Base-by-base conservation (phyloP, 2,797 vertebrate species). In the Diplodus sargus region DNA sequence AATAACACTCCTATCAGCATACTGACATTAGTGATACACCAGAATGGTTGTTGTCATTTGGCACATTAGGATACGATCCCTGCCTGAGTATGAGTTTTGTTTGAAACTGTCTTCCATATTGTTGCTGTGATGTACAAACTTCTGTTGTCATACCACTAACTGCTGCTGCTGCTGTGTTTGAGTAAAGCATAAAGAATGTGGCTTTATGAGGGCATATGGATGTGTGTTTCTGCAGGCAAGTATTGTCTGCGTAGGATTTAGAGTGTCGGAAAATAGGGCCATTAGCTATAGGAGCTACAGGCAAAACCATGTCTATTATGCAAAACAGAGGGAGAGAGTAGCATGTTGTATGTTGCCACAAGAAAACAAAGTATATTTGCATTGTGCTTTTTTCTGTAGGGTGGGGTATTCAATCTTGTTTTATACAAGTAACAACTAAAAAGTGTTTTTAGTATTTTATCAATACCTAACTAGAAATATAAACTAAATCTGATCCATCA, bases 1-100 rank as follows among this genome's bases (percentile, higher is more conserved):
- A 89, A 90, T 83, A 90, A 85, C 90, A 85, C 86, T 90, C 72
- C 70, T 86, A 90, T 89, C 89, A 89, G 85, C 81, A 75, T 56
- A 48, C 65, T 77, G 75, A 90, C 83, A 90, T 92, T 91, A 89
- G 78, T 74, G 83, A 86, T 86, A 82, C 82, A 85, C 84, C 85
- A 81, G 54, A 84, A 87, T 79, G 82, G 74, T 63, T 90, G 88
- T 84, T 81, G 85, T 87, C 86, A 82, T 88, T 88, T 84, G 76
- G 67, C 39, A 84, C 85, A 88, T 91, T 87, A 87, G 64, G 74
- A 84, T 79, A 76, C 23, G 48, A 80, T 85, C 67, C 54, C 49
- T 81, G 57, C 52, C 45, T 68, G 60, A 30, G 72, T 63, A 67
- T 76, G 79, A 79, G 48, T 89, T 89, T 82, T 85, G 63, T 87